Percentiles rank a stretch among this genome's conserved stretches.
Evolutionary conservation across 2,797 vertebrate species (phyloP).

Genomic region (Epinephelus malabaricus): DNA sequence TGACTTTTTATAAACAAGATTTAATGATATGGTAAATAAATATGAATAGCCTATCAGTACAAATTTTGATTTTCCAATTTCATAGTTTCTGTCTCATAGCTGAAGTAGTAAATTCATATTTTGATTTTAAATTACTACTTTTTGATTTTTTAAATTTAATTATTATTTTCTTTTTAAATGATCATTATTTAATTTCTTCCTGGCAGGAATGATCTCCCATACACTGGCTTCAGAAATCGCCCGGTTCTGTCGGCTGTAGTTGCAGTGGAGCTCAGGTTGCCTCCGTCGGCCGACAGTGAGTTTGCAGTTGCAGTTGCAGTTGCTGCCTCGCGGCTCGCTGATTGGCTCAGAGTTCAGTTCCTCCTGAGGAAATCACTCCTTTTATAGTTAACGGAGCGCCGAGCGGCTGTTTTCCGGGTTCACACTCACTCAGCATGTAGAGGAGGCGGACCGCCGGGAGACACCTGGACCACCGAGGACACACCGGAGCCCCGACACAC

Average conservation of each 20-base stretch:
- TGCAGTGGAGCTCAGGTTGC: background rate
- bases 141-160: too few species aligned
- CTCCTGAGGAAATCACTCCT: conserved; percentile 76
- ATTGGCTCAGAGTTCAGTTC: conserved; percentile 69
- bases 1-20: background rate
- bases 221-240: background rate
- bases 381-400: conserved; percentile 72
- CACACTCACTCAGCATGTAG: conserved; percentile 61
- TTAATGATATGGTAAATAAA: too few species aligned
- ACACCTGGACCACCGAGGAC: conserved; percentile 65
- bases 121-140: too few species aligned
- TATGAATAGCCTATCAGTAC: too few species aligned
- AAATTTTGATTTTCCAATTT: too few species aligned
- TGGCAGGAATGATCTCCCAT: background rate
- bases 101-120: too few species aligned
- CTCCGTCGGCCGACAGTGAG: background rate
- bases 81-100: too few species aligned
- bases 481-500: conserved; percentile 41
- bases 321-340: conserved; percentile 20
- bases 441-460: conserved; percentile 52
- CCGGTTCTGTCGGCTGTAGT: background rate
- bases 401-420: conserved; percentile 71
- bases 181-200: too few species aligned
- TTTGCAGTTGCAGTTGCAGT: conserved; percentile 7
- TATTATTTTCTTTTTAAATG: background rate